phyloP scores from a whole-genome alignment of 1,140 invertebrate species.

The Conus ventricosus region DNA sequence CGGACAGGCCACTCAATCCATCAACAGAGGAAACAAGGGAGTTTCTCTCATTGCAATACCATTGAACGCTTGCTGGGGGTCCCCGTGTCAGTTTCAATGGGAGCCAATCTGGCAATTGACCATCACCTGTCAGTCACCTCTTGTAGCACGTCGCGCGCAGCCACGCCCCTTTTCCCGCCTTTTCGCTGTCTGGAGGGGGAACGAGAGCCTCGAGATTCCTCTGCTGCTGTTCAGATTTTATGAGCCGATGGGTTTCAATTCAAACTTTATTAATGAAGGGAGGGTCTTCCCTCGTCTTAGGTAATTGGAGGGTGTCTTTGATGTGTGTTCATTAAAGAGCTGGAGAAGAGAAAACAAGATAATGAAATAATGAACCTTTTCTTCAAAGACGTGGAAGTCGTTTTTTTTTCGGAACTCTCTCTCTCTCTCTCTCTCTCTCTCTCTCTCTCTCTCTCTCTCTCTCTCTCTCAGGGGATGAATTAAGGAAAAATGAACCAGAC shows the following conservation, averaged over 20 bases:
- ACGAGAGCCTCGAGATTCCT: neutral
- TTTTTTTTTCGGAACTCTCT: no score
- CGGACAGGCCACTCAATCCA: neutral
- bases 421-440: no score
- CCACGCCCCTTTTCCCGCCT: slow-evolving; percentile 17
- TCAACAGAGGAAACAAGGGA: neutral
- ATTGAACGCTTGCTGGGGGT: neutral
- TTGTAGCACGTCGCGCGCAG: neutral
- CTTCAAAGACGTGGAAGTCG: neutral
- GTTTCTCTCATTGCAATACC: slow-evolving; percentile 14
- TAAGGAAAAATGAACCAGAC: no score
- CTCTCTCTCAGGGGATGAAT: no score
- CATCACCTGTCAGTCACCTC: neutral
- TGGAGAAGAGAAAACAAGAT: neutral
- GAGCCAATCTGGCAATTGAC: slow-evolving; percentile 19
- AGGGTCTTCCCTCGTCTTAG: neutral
- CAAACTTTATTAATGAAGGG: slow-evolving; percentile 4
- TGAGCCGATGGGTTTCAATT: slow-evolving; percentile 14
- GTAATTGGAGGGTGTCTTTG: neutral
- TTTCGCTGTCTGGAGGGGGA: neutral
- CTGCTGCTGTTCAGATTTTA: neutral
- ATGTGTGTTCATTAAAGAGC: neutral
- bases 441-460: no score
- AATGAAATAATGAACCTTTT: neutral
- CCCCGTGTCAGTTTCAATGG: neutral